phyloP scores from a whole-genome alignment of 2,113 vertebrate genomes.

The Embiotoca jacksoni region DNA sequence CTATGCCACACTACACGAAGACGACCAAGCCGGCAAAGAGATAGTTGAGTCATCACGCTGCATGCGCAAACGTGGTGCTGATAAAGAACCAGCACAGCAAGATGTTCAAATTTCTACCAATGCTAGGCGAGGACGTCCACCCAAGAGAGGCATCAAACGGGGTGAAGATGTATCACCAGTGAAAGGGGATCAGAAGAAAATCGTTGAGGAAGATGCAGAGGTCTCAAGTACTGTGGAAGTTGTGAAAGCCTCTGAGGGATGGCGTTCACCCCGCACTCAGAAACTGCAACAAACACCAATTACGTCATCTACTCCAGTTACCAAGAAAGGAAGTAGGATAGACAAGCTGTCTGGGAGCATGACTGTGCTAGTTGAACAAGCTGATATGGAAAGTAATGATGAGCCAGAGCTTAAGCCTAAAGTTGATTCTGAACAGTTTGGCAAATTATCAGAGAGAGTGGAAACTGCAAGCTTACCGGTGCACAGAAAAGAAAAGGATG shows the following conservation, averaged over 20 bases:
- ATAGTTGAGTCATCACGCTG: slow-evolving; percentile 86
- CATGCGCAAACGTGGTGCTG: slow-evolving; percentile 89
- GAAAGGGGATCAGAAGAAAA: slow-evolving; percentile 85
- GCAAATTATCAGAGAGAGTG: slow-evolving; percentile 75
- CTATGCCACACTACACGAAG: slow-evolving; percentile 92
- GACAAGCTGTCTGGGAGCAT: slow-evolving; percentile 81
- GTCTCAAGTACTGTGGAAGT: slow-evolving; percentile 82
- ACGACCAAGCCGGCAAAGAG: slow-evolving; percentile 89
- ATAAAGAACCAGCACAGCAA: slow-evolving; percentile 88
- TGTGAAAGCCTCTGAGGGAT: slow-evolving; percentile 81
- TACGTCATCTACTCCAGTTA: slow-evolving; percentile 74
- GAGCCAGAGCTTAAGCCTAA: slow-evolving; percentile 71
- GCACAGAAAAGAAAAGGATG: slow-evolving; percentile 63
- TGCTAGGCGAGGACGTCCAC: slow-evolving; percentile 91
- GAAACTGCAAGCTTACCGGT: slow-evolving; percentile 63
- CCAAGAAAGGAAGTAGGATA: slow-evolving; percentile 87
- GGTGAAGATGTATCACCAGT: slow-evolving; percentile 87
- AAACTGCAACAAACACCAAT: slow-evolving; percentile 82
- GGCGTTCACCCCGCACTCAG: slow-evolving; percentile 87
- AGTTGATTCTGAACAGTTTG: slow-evolving; percentile 73
- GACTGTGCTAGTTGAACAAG: slow-evolving; percentile 72
- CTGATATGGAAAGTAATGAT: slow-evolving; percentile 60
- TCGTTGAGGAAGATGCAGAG: slow-evolving; percentile 86
- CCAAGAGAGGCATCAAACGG: slow-evolving; percentile 89
- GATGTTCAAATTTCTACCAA: slow-evolving; percentile 83